Percentiles rank a stretch among this genome's conserved stretches.
These are phyloP conservation scores for Holocentrus rufus DNA, from an alignment of 2,797 vertebrate genomes.

Conservation along the genomic window DNA sequence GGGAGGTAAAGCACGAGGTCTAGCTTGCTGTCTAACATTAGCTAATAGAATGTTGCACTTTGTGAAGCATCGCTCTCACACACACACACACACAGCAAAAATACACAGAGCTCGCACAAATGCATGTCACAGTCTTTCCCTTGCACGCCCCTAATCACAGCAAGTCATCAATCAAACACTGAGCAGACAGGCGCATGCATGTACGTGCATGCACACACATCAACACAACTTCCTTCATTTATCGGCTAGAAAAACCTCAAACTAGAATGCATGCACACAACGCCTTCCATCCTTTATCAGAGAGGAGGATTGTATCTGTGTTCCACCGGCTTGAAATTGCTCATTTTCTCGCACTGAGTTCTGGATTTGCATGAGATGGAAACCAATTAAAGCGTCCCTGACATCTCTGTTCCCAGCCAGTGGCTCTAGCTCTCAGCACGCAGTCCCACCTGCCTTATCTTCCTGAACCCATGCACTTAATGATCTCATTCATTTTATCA, in stretches of 20 bases:
- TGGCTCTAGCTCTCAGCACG: not conserved
- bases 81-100: not conserved
- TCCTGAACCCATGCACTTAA: slow-evolving; percentile 1
- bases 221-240: not conserved
- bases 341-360: no score
- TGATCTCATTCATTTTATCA: slow-evolving; percentile 16
- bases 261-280: not conserved
- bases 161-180: not conserved
- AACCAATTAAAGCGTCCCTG: slow-evolving; percentile 1
- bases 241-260: not conserved
- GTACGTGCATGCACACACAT: not conserved
- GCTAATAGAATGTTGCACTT: slow-evolving; percentile 44
- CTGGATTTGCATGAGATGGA: slow-evolving; percentile 1
- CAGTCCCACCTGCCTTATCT: not conserved
- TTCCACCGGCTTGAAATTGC: not conserved
- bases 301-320: not conserved
- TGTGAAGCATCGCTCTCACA: not conserved
- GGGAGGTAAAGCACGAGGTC: not conserved
- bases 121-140: slow-evolving; percentile 13
- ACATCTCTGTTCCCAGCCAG: not conserved
- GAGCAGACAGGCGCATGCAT: no score
- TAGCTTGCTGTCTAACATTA: slow-evolving; percentile 17
- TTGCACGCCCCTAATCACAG: not conserved
- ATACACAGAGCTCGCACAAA: slow-evolving; percentile 9
- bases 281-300: not conserved